phyloP scores from a whole-genome alignment of 2,888 invertebrate genomes.

The Prosapia bicincta region DNA sequence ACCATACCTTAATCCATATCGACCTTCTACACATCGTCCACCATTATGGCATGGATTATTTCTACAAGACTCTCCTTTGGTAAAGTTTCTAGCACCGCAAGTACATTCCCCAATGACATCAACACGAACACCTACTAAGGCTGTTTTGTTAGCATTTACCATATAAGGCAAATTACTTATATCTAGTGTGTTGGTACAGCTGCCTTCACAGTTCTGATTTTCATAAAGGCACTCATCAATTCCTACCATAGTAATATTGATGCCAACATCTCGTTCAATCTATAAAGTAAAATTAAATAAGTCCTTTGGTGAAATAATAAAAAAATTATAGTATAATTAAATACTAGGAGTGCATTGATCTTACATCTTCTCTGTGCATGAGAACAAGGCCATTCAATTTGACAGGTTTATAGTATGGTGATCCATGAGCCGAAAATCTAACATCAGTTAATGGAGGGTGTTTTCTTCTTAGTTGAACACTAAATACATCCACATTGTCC shows the following conservation, averaged over 20 bases:
- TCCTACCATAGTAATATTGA: constrained; percentile 96
- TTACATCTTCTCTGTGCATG: constrained; percentile 82
- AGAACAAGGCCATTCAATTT: constrained; percentile 91
- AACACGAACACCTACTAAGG: constrained; percentile 92
- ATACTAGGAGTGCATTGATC: constrained; percentile 7
- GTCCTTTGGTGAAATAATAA: not conserved
- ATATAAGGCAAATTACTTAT: constrained; percentile 88
- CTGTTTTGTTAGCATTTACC: constrained; percentile 96
- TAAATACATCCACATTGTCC: constrained; percentile 94
- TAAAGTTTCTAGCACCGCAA: constrained; percentile 90
- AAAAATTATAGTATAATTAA: not conserved
- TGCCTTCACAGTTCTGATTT: constrained; percentile 93
- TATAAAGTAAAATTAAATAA: constrained; percentile 39
- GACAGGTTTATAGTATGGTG: constrained; percentile 93
- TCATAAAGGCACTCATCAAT: constrained; percentile 95
- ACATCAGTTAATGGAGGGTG: constrained; percentile 89
- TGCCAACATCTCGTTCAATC: constrained; percentile 91
- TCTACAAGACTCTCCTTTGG: constrained; percentile 83
- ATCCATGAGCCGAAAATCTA: constrained; percentile 91
- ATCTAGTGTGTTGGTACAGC: constrained; percentile 90
- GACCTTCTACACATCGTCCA: constrained; percentile 89
- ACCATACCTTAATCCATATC: constrained; percentile 56
- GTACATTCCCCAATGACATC: constrained; percentile 90
- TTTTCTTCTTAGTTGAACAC: constrained; percentile 83
- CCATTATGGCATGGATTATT: constrained; percentile 93